Conservation (phyloP, 2,888 invertebrate species). For the Drosophila borealis region DNA sequence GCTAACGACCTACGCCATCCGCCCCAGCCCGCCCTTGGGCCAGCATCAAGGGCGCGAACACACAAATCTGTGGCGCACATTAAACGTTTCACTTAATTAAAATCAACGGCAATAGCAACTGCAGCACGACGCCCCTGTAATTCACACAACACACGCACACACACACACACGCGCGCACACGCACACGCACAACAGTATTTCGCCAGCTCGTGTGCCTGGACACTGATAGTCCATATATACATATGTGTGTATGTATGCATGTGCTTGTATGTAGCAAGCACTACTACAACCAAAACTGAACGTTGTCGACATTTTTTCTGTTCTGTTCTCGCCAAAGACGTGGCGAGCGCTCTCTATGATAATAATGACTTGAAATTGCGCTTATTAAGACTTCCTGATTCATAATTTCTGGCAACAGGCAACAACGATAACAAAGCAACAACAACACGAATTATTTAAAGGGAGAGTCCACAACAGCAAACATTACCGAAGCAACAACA, state of each 20-base stretch:
- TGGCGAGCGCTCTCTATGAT: slow-evolving; percentile 45
- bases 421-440: slow-evolving; percentile 19
- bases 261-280: slow-evolving; percentile 9
- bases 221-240: slow-evolving; percentile 16
- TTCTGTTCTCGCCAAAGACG: slow-evolving; percentile 35
- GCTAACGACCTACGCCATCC: not conserved
- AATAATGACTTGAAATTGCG: slow-evolving; percentile 80
- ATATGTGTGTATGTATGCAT: slow-evolving; percentile 1
- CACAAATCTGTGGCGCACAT: slow-evolving; percentile 72
- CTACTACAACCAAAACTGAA: slow-evolving; percentile 13
- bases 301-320: slow-evolving; percentile 10
- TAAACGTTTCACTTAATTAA: slow-evolving; percentile 75
- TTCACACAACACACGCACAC: slow-evolving; percentile 1
- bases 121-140: slow-evolving; percentile 63
- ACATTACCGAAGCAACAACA: slow-evolving; percentile 16
- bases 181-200: not conserved
- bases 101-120: slow-evolving; percentile 60
- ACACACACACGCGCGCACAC: not conserved
- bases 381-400: slow-evolving; percentile 82
- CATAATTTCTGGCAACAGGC: slow-evolving; percentile 69
- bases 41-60: slow-evolving; percentile 62
- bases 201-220: slow-evolving; percentile 14
- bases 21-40: slow-evolving; percentile 3
- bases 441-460: slow-evolving; percentile 24
- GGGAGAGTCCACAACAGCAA: slow-evolving; percentile 22